Conservation (phyloP, 37 sponge, comb jelly and placozoan genomes). For the Mnemiopsis leidyi region DNA sequence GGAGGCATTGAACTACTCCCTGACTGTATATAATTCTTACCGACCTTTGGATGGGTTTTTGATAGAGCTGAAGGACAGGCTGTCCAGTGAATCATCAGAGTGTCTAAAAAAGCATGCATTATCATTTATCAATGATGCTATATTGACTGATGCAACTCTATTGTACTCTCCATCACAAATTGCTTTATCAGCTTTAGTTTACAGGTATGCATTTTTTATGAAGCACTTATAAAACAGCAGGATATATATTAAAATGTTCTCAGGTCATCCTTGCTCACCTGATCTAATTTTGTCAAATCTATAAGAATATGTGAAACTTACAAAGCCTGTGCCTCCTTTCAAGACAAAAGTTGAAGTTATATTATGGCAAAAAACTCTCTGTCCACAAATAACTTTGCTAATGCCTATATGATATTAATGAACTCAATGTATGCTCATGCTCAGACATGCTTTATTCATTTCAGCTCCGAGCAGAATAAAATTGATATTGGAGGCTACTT, state of each 20-base stretch:
- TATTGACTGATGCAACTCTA: constrained; percentile 30
- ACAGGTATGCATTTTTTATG: constrained; percentile 45
- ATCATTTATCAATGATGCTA: constrained; percentile 43
- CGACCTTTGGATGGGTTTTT: constrained; percentile 36
- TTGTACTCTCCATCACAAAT: background rate
- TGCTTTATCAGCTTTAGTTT: constrained; percentile 6
- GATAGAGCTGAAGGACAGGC: background rate
- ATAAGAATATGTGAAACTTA: too few species aligned
- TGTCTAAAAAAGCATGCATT: background rate
- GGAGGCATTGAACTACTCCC: constrained; percentile 40
- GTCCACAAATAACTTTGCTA: too few species aligned
- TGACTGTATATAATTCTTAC: constrained; percentile 21
- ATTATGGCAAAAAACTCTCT: too few species aligned
- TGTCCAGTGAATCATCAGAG: background rate
- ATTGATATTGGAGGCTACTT: background rate
- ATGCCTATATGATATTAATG: too few species aligned
- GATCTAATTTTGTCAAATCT: too few species aligned
- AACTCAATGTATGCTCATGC: too few species aligned
- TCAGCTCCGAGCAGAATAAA: constrained; percentile 9
- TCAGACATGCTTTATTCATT: too few species aligned
- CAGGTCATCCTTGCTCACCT: too few species aligned
- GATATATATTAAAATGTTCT: too few species aligned
- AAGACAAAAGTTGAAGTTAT: too few species aligned
- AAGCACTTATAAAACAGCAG: too few species aligned
- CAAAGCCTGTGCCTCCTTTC: too few species aligned